Evolutionary conservation across 1,140 invertebrate species (phyloP).

Genomic region (Brevipalpus yothersi): DNA sequence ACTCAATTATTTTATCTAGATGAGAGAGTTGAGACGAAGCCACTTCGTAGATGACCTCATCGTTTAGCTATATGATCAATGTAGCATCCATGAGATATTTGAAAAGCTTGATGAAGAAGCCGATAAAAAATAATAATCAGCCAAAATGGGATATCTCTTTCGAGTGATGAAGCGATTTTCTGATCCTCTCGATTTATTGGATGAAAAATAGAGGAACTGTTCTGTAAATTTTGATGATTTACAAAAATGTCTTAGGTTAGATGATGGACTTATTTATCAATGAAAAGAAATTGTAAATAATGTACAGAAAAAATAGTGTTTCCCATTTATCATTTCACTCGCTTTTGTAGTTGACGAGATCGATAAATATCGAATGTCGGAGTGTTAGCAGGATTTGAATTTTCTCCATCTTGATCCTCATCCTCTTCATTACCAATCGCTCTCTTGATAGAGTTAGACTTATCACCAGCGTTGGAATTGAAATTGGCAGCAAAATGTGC

Average conservation of each 20-base stretch:
- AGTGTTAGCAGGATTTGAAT: constrained; percentile 3
- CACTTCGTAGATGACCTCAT: constrained; percentile 88
- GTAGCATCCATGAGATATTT: constrained; percentile 20
- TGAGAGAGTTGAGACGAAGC: constrained; percentile 20
- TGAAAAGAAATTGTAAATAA: no score
- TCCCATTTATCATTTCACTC: not conserved
- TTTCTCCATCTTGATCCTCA: constrained; percentile 6
- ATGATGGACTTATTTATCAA: no score
- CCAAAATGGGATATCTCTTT: no score
- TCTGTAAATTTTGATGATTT: no score
- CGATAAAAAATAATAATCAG: no score
- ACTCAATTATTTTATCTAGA: constrained; percentile 38
- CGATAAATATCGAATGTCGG: constrained; percentile 9
- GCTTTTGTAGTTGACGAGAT: constrained; percentile 6
- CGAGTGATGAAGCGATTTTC: no score
- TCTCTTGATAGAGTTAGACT: not conserved
- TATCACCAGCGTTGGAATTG: not conserved
- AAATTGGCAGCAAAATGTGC: not conserved
- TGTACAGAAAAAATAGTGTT: no score
- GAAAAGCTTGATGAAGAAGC: no score
- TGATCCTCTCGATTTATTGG: no score
- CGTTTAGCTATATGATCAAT: constrained; percentile 71
- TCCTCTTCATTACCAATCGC: not conserved
- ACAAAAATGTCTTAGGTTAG: no score
- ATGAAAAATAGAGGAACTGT: no score